phyloP scores from a whole-genome alignment of 1,140 invertebrate species.

The Pseudachorutes palmiensis region DNA sequence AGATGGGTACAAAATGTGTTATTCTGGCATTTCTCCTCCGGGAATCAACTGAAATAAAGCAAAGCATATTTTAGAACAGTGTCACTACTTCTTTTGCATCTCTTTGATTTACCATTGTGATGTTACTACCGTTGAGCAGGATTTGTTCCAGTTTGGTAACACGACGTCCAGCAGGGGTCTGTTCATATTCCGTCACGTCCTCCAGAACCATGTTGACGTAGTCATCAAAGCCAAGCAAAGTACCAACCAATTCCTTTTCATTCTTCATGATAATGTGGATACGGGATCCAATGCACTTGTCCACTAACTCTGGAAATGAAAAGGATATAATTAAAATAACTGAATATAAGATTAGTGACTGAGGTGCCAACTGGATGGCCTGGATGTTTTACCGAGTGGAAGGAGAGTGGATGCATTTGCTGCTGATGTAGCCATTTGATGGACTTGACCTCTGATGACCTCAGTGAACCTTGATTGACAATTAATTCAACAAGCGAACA shows the following conservation, averaged over 20 bases:
- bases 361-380: constrained; percentile 31
- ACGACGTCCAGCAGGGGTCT: constrained; percentile 87
- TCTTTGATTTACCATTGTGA: constrained; percentile 74
- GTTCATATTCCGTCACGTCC: constrained; percentile 90
- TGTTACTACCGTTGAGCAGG: constrained; percentile 97
- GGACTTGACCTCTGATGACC: not conserved
- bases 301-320: constrained; percentile 76
- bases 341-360: not conserved
- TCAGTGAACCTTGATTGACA: not conserved
- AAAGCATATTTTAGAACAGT: constrained; percentile 21
- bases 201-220: constrained; percentile 97
- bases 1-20: not conserved
- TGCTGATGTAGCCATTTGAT: not conserved
- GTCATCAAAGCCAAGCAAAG: constrained; percentile 94
- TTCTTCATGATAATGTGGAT: constrained; percentile 99
- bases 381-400: constrained; percentile 57
- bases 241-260: constrained; percentile 98
- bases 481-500: not conserved
- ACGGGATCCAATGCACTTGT: constrained; percentile 98
- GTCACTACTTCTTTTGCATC: not conserved
- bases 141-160: constrained; percentile 98
- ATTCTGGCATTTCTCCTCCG: constrained; percentile 48
- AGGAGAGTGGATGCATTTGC: constrained; percentile 61
- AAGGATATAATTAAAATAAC: too few species aligned
- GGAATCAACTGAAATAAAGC: constrained; percentile 43